phyloP scores from a whole-genome alignment of 2,888 invertebrate genomes.

The Acanthacorydalis orientalis region DNA sequence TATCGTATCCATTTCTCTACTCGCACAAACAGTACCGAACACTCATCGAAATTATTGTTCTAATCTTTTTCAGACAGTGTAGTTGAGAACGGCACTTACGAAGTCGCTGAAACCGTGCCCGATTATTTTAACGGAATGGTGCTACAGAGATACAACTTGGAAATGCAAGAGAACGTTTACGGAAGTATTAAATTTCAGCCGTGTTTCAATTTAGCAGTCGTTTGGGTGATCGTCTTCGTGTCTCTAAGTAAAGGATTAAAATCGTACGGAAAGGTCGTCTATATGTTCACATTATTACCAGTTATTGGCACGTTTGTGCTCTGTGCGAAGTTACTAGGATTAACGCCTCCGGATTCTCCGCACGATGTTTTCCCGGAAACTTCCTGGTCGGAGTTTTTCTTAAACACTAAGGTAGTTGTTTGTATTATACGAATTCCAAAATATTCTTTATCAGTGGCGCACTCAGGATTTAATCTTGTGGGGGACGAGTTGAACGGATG shows the following conservation, averaged over 20 bases:
- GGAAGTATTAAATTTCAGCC: conserved; percentile 70
- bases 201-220: conserved; percentile 75
- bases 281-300: conserved; percentile 62
- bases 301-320: conserved; percentile 57
- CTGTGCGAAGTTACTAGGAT: conserved; percentile 56
- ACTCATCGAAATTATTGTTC: neutral
- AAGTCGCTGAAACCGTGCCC: conserved; percentile 59
- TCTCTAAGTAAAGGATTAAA: conserved; percentile 74
- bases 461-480: too few species aligned
- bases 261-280: conserved; percentile 70
- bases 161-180: conserved; percentile 17
- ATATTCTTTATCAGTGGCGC: neutral
- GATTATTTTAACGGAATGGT: conserved; percentile 76
- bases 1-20: conserved; percentile 7
- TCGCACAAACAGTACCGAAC: neutral
- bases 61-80: conserved; percentile 16
- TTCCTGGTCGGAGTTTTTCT: conserved; percentile 70
- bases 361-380: conserved; percentile 63
- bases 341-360: conserved; percentile 46
- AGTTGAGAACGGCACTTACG: conserved; percentile 25
- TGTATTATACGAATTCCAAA: neutral
- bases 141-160: conserved; percentile 41
- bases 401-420: conserved; percentile 51
- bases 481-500: too few species aligned
- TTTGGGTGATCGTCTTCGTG: conserved; percentile 81